Evolutionary conservation across 2,888 invertebrate species (phyloP), one percentile per base, ranked within the genome.

Genomic region (Proisotoma minuta): DNA sequence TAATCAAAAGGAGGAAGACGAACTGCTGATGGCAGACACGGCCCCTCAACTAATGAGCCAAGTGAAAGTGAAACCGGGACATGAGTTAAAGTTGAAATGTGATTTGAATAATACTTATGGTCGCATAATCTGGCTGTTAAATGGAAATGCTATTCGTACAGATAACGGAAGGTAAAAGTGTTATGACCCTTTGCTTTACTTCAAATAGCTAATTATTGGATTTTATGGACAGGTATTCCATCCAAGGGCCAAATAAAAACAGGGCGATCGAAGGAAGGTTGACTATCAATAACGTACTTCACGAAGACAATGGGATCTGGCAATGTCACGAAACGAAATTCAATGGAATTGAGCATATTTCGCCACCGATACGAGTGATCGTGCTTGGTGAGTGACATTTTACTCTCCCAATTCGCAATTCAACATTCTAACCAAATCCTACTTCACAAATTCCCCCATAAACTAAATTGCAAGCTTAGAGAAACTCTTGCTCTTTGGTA

Each of bases 301-400:
- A 70, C 18, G 73, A 71, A 63, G 71, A 72, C 57, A 73, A 70
- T 57, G 71, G 43, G 22, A 61, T 71, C 40, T 72, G 70, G 70
- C 68, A 72, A 29, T 73, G 73, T 56, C 71, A 73, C 57, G 73
- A 73, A 54, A 73, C 73, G 29, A 71, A 71, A 50, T 73, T 73
- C 60, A 71, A 73, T 63, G 70, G 70, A 57, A 78, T 80, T 65
- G 82, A 82, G 74, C 77, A 72, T 49, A 65, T 74, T 24, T 74
- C 85, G 27, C 81, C 83, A 75, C 84, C 84, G 48, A 82, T 85
- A 70, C 84, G 84, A 76, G 80, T 87, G 49, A 67, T 75, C 57
- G 75, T 75, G 59, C 56, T 74, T 58, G 72, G 75, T 75, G 68
- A 73, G 69, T 62, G 58, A 52, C 27, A 24, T 15, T 43, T 43